Evolutionary conservation across 92 coral and sea anemone genomes (phyloP).

Genomic region (Zoanthus gigantus): DNA sequence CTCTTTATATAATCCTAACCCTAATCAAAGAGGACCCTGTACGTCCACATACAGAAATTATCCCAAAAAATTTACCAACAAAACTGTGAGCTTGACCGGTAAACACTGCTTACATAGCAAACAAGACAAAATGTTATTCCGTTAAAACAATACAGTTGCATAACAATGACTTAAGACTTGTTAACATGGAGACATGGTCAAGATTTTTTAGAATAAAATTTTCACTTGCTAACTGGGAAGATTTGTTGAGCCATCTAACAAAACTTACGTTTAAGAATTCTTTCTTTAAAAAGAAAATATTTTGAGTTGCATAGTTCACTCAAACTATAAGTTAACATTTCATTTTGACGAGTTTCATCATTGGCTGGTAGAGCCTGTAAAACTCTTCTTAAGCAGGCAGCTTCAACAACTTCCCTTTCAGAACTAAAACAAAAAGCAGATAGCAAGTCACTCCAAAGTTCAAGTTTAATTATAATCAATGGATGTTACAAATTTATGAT

Average conservation of each 20-base stretch:
- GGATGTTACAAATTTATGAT: neutral
- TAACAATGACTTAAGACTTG: neutral
- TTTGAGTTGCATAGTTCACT: neutral
- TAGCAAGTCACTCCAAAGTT: neutral
- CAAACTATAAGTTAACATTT: neutral
- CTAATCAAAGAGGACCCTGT: too few species aligned
- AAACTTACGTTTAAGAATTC: neutral
- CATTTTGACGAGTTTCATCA: slow-evolving; percentile 19
- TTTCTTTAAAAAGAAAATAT: neutral
- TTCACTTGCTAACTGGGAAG: neutral
- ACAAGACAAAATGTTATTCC: neutral
- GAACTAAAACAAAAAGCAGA: slow-evolving; percentile 75
- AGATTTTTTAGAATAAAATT: neutral
- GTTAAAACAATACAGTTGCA: neutral
- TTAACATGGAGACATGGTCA: neutral
- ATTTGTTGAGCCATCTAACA: neutral
- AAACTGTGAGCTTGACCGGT: too few species aligned
- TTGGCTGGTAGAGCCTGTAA: slow-evolving; percentile 31
- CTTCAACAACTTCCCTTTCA: slow-evolving; percentile 96
- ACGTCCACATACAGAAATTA: too few species aligned
- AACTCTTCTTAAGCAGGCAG: slow-evolving; percentile 86
- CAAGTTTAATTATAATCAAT: neutral
- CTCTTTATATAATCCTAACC: too few species aligned
- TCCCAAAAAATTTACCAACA: too few species aligned
- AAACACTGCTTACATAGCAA: too few species aligned